phyloP scores from a whole-genome alignment of 1,140 invertebrate species.

The Drosophila ercepeae region DNA sequence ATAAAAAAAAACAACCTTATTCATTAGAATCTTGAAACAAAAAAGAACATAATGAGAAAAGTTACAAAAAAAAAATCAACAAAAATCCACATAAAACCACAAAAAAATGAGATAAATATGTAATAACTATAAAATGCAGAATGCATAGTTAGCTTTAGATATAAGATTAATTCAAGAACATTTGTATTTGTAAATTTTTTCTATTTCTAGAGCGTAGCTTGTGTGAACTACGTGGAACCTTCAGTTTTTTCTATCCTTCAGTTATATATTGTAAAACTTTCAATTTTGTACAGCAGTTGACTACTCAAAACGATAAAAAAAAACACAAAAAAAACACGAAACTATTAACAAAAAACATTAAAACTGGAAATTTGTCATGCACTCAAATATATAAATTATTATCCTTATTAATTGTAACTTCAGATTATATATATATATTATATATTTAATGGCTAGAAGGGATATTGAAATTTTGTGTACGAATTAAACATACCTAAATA shows the following conservation, averaged over 20 bases:
- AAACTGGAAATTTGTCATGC: slow-evolving; percentile 68
- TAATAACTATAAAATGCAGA: slow-evolving; percentile 43
- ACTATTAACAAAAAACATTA: slow-evolving; percentile 41
- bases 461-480: slow-evolving; percentile 56
- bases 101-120: slow-evolving; percentile 41
- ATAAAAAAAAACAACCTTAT: slow-evolving; percentile 26
- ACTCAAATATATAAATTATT: slow-evolving; percentile 71
- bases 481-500: slow-evolving; percentile 37
- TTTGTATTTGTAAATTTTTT: slow-evolving; percentile 78
- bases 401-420: slow-evolving; percentile 59
- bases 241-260: slow-evolving; percentile 45
- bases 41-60: slow-evolving; percentile 31
- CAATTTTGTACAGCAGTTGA: slow-evolving; percentile 74
- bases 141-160: slow-evolving; percentile 56
- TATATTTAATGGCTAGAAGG: slow-evolving; percentile 63
- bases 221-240: slow-evolving; percentile 50
- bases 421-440: slow-evolving; percentile 50
- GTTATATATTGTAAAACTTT: slow-evolving; percentile 56
- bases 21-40: slow-evolving; percentile 53
- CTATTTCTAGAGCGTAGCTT: slow-evolving; percentile 60
- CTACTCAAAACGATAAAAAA: slow-evolving; percentile 42
- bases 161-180: slow-evolving; percentile 58
- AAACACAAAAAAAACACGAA: neutral
- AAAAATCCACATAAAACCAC: slow-evolving; percentile 17
- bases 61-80: slow-evolving; percentile 24